Conservation (phyloP, 2,888 invertebrate genomes). For the Callimorpha dominula region DNA sequence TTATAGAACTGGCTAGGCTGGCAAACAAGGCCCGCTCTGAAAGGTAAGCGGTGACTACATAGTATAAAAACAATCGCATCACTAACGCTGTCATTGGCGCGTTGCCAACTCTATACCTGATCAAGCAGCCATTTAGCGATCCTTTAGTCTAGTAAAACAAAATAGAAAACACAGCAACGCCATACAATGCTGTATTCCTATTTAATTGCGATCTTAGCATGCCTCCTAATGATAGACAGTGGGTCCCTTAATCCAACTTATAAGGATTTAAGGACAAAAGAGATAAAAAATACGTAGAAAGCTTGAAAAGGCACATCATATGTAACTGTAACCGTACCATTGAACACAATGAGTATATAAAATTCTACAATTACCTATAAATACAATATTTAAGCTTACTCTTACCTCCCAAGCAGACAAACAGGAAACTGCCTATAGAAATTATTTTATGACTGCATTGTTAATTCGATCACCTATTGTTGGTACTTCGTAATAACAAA, state of each 20-base stretch:
- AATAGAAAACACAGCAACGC: not conserved
- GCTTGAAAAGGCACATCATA: not conserved
- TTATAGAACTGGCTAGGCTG: no score
- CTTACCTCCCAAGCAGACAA: conserved; percentile 4
- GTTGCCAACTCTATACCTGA: no score
- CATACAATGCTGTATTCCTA: not conserved
- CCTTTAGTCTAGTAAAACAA: not conserved
- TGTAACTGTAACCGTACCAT: not conserved
- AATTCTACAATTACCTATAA: not conserved
- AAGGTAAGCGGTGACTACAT: no score
- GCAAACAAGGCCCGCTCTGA: no score
- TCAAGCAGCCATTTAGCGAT: no score
- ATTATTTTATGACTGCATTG: conserved; percentile 22
- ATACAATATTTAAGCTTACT: not conserved
- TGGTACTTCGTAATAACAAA: conserved; percentile 11
- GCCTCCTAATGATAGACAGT: not conserved
- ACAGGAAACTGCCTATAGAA: conserved; percentile 14
- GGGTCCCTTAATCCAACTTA: not conserved
- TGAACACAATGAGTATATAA: not conserved
- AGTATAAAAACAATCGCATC: no score
- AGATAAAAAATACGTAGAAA: not conserved
- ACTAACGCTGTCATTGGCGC: no score
- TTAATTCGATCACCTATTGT: conserved; percentile 24
- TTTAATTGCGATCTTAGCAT: no score
- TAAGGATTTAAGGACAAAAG: not conserved